Base-by-base conservation (phyloP, 2,797 vertebrate species). In the Heterohyrax brucei region DNA sequence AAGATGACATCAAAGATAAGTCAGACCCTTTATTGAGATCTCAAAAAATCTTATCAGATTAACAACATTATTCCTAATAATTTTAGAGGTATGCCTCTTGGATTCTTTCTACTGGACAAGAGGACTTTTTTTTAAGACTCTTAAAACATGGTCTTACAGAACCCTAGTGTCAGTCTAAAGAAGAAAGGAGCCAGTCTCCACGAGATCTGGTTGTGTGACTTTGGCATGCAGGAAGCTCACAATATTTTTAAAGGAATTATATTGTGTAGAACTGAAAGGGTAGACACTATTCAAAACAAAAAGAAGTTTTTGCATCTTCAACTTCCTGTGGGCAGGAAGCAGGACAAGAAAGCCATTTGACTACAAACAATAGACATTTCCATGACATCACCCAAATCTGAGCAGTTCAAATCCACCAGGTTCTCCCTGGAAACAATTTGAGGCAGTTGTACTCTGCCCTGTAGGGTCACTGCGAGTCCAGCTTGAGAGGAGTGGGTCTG, bases 201-300 rank as follows among this genome's bases (percentile, higher is more conserved):
- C 76, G 50, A 61, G n/a, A 61, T 84, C 18, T 61, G 10, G 50
- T 21, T 28, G n/a, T 59, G n/a, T 92, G 75, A 16, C 26, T 76
- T 89, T 48, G 62, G 81, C 64, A 28, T 5, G 46, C 30, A 86
- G 22, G 70, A 89, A 77, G 7, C 22, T 64, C 46, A 62, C 12
- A 87, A 68, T 33, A 76, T 91, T 86, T 93, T 82, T 82, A 14
- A 78, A 78, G 30, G 81, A 89, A 82, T 73, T 78, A 2, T 44
- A 68, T 79, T 33, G 87, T 56, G 86, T 50, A 77, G 24, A n/a
- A 16, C 33, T 80, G 73, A 84, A 87, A 87, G 26, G 18, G 61
- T 8, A 50, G 28, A 92, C 18, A 82, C 6, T 6, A 16, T n/a
- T 87, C 50, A 79, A 68, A 93, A 75, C 33, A 64, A 72, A 68